Conservation (phyloP, 2,113 vertebrate species). For the Rhineura floridana region DNA sequence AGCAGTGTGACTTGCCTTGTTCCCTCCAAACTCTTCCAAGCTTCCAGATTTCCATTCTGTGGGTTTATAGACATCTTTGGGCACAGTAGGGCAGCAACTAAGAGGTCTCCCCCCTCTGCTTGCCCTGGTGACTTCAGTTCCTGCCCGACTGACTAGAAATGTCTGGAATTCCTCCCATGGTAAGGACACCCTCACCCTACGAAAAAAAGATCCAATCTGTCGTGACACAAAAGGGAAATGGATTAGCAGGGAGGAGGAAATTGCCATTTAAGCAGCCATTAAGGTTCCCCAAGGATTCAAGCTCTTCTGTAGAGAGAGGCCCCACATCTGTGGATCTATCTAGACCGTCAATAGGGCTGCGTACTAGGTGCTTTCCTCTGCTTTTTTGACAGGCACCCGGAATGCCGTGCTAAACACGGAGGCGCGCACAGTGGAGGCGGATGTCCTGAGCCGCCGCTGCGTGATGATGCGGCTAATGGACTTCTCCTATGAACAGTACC, state of each 20-base stretch:
- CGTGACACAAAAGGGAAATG: no score
- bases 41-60: not conserved
- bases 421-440: slow-evolving; percentile 92
- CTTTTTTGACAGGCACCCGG: slow-evolving; percentile 83
- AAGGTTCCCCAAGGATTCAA: not conserved
- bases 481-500: slow-evolving; percentile 95
- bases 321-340: no score
- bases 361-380: rapidly evolving
- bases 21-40: not conserved
- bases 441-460: slow-evolving; percentile 95
- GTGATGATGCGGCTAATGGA: slow-evolving; percentile 93
- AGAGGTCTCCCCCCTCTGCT: not conserved
- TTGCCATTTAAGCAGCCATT: not conserved
- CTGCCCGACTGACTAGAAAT: not conserved
- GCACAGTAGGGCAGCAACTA: not conserved
- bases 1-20: not conserved
- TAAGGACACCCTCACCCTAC: not conserved
- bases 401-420: slow-evolving; percentile 96
- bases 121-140: not conserved
- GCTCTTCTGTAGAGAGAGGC: not conserved
- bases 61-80: not conserved
- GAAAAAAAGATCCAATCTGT: not conserved
- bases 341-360: no score
- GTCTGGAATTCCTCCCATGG: not conserved
- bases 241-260: not conserved